Evolutionary conservation across 2,797 vertebrate species (phyloP), one percentile per base, ranked within the genome.

Genomic region (Rhyacichthys aspro): DNA sequence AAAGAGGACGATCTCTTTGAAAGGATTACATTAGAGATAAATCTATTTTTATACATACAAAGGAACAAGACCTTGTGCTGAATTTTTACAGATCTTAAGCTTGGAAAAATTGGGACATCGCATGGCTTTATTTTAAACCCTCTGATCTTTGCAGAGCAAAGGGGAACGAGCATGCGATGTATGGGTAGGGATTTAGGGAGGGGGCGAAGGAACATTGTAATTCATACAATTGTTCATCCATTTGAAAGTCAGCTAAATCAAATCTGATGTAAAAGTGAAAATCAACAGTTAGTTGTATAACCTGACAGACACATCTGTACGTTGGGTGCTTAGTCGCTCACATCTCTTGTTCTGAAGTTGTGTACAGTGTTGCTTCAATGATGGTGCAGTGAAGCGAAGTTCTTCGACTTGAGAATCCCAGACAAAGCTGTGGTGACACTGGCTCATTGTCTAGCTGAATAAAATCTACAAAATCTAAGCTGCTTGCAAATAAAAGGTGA

Each of bases 41-140:
- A 94, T 96, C 93, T 96, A 95, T 96, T 96, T 96, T 96, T 95
- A 94, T 96, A 94, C 91, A 92, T 91, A 92, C 91, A 94, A 94
- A 95, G 93, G 90, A 92, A 90, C 89, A 93, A 95, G 93, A 95
- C 92, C 94, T 95, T 94, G 93, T 94, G 94, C 93, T 94, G 93
- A 95, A 94, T 95, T 95, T 96, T 95, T 95, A 95, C 94, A 94
- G 94, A 95, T 95, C 94, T 95, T 95, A 94, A 94, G 93, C 92
- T 94, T 94, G 91, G 91, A 88, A 93, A 93, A 93, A 91, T 92
- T 90, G 90, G 92, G 91, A 90, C 92, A 93, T 91, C 88, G 90
- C 90, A 92, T 92, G 90, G 90, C 91, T 94, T 94, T 93, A 91
- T 91, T 91, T 92, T 85, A 88, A 88, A 89, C 89, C 87, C 88